Conservation (phyloP, 2,888 invertebrate species). For the Chesias legatella region DNA sequence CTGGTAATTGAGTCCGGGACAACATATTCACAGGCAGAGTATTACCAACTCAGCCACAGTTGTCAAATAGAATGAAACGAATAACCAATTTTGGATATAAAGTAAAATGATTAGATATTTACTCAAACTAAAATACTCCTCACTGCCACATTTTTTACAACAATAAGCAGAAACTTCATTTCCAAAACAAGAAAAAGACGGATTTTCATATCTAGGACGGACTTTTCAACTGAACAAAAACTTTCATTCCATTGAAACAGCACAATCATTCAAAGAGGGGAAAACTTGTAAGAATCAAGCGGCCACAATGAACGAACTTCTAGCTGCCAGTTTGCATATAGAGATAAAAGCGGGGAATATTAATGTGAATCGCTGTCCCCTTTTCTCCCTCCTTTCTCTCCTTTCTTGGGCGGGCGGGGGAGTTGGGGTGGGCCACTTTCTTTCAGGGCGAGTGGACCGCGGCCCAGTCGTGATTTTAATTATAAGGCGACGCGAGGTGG, state of each 20-base stretch:
- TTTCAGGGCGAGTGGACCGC: constrained; percentile 71
- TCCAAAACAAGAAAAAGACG: constrained; percentile 41
- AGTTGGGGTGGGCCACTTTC: constrained; percentile 53
- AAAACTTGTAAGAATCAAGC: constrained; percentile 70
- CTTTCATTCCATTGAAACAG: constrained; percentile 70
- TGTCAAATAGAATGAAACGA: too few relatives aligned
- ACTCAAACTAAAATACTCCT: too few relatives aligned
- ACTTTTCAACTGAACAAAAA: constrained; percentile 61
- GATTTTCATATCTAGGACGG: constrained; percentile 50
- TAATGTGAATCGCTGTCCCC: constrained; percentile 72
- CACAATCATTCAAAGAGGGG: constrained; percentile 70
- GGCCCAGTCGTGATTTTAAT: constrained; percentile 79
- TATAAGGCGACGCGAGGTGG: constrained; percentile 73
- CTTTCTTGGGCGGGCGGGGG: constrained; percentile 30
- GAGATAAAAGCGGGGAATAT: constrained; percentile 81
- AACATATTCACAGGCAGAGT: too few relatives aligned
- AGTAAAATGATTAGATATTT: too few relatives aligned
- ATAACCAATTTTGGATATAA: too few relatives aligned
- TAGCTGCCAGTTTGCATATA: constrained; percentile 80
- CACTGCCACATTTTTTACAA: neutral
- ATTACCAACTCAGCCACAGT: too few relatives aligned
- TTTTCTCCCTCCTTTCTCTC: constrained; percentile 34
- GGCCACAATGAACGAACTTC: constrained; percentile 76
- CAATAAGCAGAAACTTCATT: constrained; percentile 27
- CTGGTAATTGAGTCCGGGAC: too few relatives aligned